These are phyloP conservation scores for Leptodactylus fallax DNA, from an alignment of 2,797 vertebrate species.

Conservation along the genomic window DNA sequence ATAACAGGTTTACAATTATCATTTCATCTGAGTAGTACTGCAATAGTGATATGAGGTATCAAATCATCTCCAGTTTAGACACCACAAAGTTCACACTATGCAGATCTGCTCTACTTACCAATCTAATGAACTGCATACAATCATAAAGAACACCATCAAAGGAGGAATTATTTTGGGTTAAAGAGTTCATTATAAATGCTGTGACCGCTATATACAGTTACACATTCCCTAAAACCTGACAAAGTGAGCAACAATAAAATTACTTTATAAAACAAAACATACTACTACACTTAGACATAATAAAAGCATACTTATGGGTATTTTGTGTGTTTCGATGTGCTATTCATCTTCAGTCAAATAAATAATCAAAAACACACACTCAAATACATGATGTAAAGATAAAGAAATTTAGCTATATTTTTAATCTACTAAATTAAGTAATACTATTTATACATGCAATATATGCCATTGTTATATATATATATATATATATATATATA, in stretches of 20 bases:
- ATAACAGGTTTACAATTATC: not conserved
- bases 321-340: too few species aligned
- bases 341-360: too few species aligned
- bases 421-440: too few species aligned
- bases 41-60: conserved; percentile 12
- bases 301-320: too few species aligned
- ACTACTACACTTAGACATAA: too few species aligned
- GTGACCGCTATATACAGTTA: not conserved
- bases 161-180: conserved; percentile 48
- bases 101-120: conserved; percentile 88
- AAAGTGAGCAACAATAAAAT: not conserved
- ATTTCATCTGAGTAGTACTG: not conserved
- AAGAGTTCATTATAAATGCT: conserved; percentile 67
- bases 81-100: conserved; percentile 72
- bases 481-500: too few species aligned
- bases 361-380: too few species aligned
- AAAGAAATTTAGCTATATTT: too few species aligned
- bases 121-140: conserved; percentile 92
- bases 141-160: conserved; percentile 63
- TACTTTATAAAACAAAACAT: conserved; percentile 59
- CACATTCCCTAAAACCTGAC: not conserved
- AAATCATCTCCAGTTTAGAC: conserved; percentile 73
- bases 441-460: too few species aligned
- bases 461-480: too few species aligned
- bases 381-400: too few species aligned